Evolutionary conservation across 2,113 vertebrate genomes (phyloP).

Genomic region (Acanthochromis polyacanthus): DNA sequence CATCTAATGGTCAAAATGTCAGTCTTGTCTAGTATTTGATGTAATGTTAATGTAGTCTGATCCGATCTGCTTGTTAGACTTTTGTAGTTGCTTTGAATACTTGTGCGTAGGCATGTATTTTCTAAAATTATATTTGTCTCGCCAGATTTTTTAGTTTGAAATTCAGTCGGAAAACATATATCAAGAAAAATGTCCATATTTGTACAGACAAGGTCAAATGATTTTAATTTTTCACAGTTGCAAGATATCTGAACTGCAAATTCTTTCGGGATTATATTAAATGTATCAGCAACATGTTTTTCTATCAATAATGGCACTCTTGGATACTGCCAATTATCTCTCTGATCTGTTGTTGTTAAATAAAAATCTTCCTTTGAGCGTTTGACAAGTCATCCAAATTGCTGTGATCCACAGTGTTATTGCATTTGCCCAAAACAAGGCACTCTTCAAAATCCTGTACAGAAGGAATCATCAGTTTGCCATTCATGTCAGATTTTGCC

Average conservation of each 20-base stretch:
- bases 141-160: too few species aligned
- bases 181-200: too few species aligned
- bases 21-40: too few species aligned
- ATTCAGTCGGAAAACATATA: too few species aligned
- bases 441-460: neutral
- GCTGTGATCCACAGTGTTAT: neutral
- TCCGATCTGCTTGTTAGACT: too few species aligned
- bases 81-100: too few species aligned
- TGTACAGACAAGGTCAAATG: too few species aligned
- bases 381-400: conserved; percentile 24
- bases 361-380: conserved; percentile 10
- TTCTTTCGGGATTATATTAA: neutral
- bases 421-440: neutral
- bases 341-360: conserved; percentile 11
- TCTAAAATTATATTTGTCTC: too few species aligned
- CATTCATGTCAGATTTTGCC: conserved; percentile 27
- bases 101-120: too few species aligned
- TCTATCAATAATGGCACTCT: neutral
- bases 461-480: neutral
- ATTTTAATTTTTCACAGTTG: neutral
- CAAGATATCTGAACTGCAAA: neutral
- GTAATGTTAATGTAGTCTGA: too few species aligned
- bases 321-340: conserved; percentile 1
- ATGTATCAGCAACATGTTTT: too few species aligned
- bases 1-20: too few species aligned